Percentiles rank a stretch among this genome's conserved stretches.
phyloP scores from a whole-genome alignment of 2,113 vertebrate species.

The Perca flavescens region DNA sequence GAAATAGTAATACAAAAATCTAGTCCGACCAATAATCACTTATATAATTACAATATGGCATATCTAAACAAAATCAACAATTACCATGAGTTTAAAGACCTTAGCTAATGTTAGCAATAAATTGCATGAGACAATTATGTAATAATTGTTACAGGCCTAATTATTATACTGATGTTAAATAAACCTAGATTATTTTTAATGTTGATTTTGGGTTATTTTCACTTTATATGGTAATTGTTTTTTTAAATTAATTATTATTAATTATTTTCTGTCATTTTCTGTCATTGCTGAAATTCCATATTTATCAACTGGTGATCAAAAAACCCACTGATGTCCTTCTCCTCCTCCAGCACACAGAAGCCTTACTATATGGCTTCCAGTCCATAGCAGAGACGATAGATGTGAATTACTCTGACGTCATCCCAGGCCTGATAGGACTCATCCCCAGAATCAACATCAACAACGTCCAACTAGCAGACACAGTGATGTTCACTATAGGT shows the following conservation, averaged over 20 bases:
- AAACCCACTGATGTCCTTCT: background rate
- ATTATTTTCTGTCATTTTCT: too few species aligned
- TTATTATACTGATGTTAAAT: background rate
- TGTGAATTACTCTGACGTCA: slow-evolving; percentile 98
- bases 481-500: slow-evolving; percentile 99
- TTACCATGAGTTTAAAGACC: too few species aligned
- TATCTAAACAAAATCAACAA: too few species aligned
- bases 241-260: too few species aligned
- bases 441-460: slow-evolving; percentile 98
- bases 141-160: too few species aligned
- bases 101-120: too few species aligned
- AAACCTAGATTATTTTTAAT: background rate
- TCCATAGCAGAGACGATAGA: slow-evolving; percentile 99
- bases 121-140: too few species aligned
- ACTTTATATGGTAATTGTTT: background rate
- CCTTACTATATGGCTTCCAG: slow-evolving; percentile 97
- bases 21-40: too few species aligned
- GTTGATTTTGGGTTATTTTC: background rate
- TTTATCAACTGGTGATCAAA: background rate
- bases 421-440: slow-evolving; percentile 96
- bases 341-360: slow-evolving; percentile 92
- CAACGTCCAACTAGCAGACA: slow-evolving; percentile 97
- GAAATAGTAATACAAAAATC: too few species aligned
- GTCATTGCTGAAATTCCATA: background rate
- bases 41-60: too few species aligned